Evolutionary conservation across 2,113 vertebrate genomes (phyloP), one percentile per base, ranked within the genome.

Genomic region (Dromiciops gliroides): DNA sequence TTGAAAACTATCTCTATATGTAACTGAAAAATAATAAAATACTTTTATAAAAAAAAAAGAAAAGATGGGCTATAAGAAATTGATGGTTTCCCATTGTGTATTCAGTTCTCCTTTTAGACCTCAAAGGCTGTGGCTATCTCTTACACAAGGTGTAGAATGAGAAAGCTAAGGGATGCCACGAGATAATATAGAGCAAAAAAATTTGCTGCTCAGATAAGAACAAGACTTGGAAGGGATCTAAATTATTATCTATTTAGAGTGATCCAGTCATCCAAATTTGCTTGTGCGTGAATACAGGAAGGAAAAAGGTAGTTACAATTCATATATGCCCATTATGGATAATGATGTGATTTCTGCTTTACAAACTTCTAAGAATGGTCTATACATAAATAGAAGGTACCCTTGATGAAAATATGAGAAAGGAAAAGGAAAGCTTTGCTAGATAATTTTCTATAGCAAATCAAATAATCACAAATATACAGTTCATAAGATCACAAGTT

Each of bases 41-140:
- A n/a, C n/a, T n/a, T n/a, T n/a, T n/a, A n/a, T n/a, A n/a, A n/a
- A n/a, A n/a, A n/a, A n/a, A n/a, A 95, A 93, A 96, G 93, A 92
- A 96, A 60, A 96, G 50, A 75, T 3, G 52, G 53, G n/a, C 16
- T 83, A 47, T 24, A n/a, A 53, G 50, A 95, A 47, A 90, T 90
- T 12, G 89, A 89, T 50, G 53, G 92, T 91, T 89, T 56, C 48
- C 67, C 89, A 92, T 44, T 50, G 31, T 90, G 89, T 89, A 89
- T 50, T 91, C 3, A 25, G 24, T 2, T 94, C 88, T 89, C 96
- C 92, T 97, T 95, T 92, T 90, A 96, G 94, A 91, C 49, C 44
- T 31, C 91, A 26, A 0, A 52, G 90, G 89, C 19, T 31, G 22
- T 28, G 75, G 51, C 49, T 47, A 52, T 50, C 53, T 96, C 56